These are phyloP conservation scores for Dorcus parallelipipedus DNA, from an alignment of 2,888 invertebrate genomes.

Conservation along the genomic window DNA sequence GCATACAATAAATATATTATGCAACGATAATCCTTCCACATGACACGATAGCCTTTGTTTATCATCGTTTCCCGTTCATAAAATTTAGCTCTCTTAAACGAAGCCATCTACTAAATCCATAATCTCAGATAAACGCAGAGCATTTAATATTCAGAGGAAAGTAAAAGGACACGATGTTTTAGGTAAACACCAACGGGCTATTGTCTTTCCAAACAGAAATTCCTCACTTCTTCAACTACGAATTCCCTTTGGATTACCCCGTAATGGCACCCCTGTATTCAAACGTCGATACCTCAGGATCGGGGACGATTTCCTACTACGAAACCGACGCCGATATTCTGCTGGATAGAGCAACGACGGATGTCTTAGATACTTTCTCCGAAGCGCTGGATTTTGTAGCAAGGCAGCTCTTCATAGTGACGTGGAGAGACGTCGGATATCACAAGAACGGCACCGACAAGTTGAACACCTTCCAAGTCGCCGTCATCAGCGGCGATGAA, in stretches of 20 bases:
- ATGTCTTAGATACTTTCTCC: conserved; percentile 71
- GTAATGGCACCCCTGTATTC: conserved; percentile 88
- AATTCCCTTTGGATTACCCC: conserved; percentile 86
- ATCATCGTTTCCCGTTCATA: not conserved
- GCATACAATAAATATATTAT: too few species aligned
- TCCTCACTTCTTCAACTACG: conserved; percentile 78
- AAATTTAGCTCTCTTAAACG: not conserved
- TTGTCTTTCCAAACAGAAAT: conserved; percentile 88
- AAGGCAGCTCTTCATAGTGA: conserved; percentile 76
- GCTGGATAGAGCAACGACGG: conserved; percentile 65
- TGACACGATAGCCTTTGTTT: not conserved
- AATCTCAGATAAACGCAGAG: not conserved
- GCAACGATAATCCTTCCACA: too few species aligned
- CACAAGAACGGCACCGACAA: conserved; percentile 64
- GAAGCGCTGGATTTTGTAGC: conserved; percentile 72
- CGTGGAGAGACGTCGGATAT: conserved; percentile 88
- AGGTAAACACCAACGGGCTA: conserved; percentile 91
- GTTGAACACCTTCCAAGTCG: conserved; percentile 85
- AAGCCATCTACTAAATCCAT: not conserved
- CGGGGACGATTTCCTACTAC: conserved; percentile 72
- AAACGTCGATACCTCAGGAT: conserved; percentile 77
- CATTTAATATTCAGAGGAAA: not conserved
- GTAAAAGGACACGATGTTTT: conserved; percentile 32
- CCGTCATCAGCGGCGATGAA: conserved; percentile 68
- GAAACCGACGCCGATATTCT: conserved; percentile 61